Base-by-base conservation (phyloP, 2,797 vertebrate species). In the Lindbergichthys nudifrons region DNA sequence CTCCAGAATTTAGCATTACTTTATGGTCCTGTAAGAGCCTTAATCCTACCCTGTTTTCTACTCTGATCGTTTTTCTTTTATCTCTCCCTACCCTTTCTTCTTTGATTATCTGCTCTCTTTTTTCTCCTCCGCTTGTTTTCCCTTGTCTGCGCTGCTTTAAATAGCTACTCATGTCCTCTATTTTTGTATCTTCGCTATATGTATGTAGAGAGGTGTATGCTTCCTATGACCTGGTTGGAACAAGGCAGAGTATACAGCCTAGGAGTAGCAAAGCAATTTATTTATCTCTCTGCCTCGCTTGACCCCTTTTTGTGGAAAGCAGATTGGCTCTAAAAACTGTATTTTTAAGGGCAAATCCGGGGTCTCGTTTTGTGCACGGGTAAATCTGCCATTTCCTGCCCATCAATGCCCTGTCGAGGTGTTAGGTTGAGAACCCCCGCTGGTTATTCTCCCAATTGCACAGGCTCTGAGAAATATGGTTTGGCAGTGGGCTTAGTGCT, bases 241-340 rank as follows among this genome's bases (percentile, higher is more conserved):
- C 67, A 78, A 80, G 51, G 50, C 71, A 74, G 65, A 88, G 77
- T 81, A 81, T 77, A 75, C 82, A 81, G 82, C 51, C 72, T 57
- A 48, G 79, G 54, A 75, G 74, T 72, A 83, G 77, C 71, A 82
- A 92, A 87, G 83, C 91, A 89, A 86, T 93, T 91, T 93, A 88
- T 92, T 86, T 92, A 90, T 91, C 87, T 87, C 75, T 81, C 83
- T 74, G 56, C 77, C 75, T 69, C 78, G 71, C 79, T 85, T 80
- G 80, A 82, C 85, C 84, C 87, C 83, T 89, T 88, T 88, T 90
- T 87, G 80, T 84, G 78, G 73, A 80, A 87, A 86, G 86, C 81
- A 90, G 89, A 91, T 94, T 93, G 82, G 83, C 82, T 86, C 64
- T 81, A 74, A 87, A 88, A 9, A 84, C 75, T 81, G 80, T 85